Percentiles rank a stretch among this genome's conserved stretches.
Evolutionary conservation across 2,797 vertebrate genomes (phyloP).

Genomic region (Distichodus sexfasciatus): DNA sequence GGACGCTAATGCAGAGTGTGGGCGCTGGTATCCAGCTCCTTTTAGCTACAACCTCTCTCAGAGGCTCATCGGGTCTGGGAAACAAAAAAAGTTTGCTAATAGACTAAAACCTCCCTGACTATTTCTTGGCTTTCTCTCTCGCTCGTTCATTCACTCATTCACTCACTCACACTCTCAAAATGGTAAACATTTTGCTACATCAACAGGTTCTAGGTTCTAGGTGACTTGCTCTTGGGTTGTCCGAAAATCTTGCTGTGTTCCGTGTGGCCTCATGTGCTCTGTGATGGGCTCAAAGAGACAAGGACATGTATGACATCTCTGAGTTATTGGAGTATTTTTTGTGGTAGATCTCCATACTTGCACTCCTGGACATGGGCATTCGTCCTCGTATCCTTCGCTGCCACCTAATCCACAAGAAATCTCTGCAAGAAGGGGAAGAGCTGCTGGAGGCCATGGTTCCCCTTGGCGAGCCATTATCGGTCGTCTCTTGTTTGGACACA

Average conservation of each 20-base stretch:
- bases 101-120: conserved; percentile 24
- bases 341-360: conserved; percentile 78
- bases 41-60: conserved; percentile 43
- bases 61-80: conserved; percentile 27
- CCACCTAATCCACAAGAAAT: conserved; percentile 76
- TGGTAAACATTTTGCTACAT: conserved; percentile 47
- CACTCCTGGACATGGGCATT: conserved; percentile 64
- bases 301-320: conserved; percentile 79
- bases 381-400: conserved; percentile 62
- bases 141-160: not conserved
- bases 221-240: conserved; percentile 8
- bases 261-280: conserved; percentile 45
- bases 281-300: conserved; percentile 67
- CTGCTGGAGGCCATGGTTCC: conserved; percentile 51
- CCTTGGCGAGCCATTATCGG: conserved; percentile 51
- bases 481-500: conserved; percentile 49
- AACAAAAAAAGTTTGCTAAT: conserved; percentile 33
- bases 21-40: conserved; percentile 29
- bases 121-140: conserved; percentile 16
- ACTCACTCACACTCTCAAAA: conserved; percentile 29
- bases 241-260: conserved; percentile 17
- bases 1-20: conserved; percentile 29
- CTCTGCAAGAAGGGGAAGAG: conserved; percentile 52
- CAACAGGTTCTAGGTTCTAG: conserved; percentile 22
- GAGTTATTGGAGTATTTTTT: conserved; percentile 79